These are phyloP conservation scores for Actinemys pallida DNA, from an alignment of 2,113 vertebrate species.

Conservation along the genomic window DNA sequence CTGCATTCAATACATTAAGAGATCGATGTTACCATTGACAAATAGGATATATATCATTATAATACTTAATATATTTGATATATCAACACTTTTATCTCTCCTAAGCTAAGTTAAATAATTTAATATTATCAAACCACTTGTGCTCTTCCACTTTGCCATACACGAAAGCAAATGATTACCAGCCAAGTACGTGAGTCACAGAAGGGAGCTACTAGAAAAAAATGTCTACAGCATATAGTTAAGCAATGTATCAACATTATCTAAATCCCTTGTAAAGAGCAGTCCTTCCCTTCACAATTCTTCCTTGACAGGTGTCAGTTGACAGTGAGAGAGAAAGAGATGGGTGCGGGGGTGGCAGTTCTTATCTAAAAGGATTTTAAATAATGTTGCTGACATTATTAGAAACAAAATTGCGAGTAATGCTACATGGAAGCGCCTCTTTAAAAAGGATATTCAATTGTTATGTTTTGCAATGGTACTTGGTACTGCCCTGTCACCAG, in stretches of 20 bases:
- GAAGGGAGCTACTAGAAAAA: constrained; percentile 14
- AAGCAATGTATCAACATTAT: constrained; percentile 46
- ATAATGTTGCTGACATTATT: constrained; percentile 71
- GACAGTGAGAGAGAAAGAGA: constrained; percentile 24
- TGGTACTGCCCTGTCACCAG: neutral
- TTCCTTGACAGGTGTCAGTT: constrained; percentile 64
- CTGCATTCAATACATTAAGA: neutral
- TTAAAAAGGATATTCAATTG: constrained; percentile 42
- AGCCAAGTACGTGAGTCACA: neutral
- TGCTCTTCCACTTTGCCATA: neutral
- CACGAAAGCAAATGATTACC: neutral
- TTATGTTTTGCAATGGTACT: constrained; percentile 9
- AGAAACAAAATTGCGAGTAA: constrained; percentile 67
- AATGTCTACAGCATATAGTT: constrained; percentile 58
- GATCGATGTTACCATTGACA: neutral
- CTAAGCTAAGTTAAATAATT: constrained; percentile 15
- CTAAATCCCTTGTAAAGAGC: constrained; percentile 59
- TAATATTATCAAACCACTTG: neutral
- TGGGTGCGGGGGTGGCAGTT: constrained; percentile 57
- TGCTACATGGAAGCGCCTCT: constrained; percentile 41
- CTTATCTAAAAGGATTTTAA: constrained; percentile 72
- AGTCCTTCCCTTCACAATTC: constrained; percentile 36
- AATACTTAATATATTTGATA: neutral
- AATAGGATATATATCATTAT: neutral
- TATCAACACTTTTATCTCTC: neutral